These are phyloP conservation scores for Bos javanicus DNA, from an alignment of 2,113 vertebrate species.

Conservation along the genomic window DNA sequence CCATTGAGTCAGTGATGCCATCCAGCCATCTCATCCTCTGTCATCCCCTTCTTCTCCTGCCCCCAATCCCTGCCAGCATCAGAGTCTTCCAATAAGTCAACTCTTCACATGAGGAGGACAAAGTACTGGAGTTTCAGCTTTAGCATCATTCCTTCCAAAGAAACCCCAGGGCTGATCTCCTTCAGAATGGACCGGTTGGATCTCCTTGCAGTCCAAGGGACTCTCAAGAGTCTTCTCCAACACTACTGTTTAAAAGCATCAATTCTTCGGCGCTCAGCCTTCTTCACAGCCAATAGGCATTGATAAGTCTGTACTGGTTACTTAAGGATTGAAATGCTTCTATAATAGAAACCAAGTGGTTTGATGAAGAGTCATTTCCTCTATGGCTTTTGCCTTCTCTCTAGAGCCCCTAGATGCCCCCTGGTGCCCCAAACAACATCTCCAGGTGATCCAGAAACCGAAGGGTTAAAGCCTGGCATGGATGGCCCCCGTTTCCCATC, in stretches of 20 bases:
- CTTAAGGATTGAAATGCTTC: background rate
- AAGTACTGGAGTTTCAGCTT: too few relatives aligned
- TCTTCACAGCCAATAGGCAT: background rate
- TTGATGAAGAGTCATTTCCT: background rate
- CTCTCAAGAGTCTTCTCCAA: too few relatives aligned
- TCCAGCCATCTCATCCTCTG: too few relatives aligned
- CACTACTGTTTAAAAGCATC: too few relatives aligned
- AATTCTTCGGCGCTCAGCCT: rapidly evolving
- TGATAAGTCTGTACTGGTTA: background rate
- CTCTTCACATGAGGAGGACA: too few relatives aligned
- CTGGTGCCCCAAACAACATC: background rate
- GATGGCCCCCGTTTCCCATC: background rate
- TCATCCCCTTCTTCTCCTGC: too few relatives aligned
- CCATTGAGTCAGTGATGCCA: rapidly evolving
- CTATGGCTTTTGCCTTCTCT: background rate
- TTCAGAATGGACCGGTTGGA: too few relatives aligned
- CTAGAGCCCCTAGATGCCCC: background rate
- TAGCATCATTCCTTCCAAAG: too few relatives aligned
- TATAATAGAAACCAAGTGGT: background rate
- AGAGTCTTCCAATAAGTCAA: too few relatives aligned
- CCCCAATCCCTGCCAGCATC: too few relatives aligned
- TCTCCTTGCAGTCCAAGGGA: too few relatives aligned
- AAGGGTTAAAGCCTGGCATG: background rate
- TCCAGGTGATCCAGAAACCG: background rate
- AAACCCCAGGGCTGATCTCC: too few relatives aligned